Base-by-base conservation (phyloP, 2,888 invertebrate genomes). In the Galerucella pusilla region DNA sequence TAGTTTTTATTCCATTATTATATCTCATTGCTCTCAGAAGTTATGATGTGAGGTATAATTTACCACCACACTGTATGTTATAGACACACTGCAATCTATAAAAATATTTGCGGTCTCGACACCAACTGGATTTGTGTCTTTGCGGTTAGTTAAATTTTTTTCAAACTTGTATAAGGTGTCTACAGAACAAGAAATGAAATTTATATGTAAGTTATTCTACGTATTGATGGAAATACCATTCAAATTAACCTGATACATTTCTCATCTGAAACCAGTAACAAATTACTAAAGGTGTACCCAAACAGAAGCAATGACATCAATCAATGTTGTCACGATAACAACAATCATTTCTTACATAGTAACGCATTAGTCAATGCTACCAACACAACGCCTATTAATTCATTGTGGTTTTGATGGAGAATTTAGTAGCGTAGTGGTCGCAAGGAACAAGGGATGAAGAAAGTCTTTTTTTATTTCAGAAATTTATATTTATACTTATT, bases 261-360 rank as follows among this genome's bases (percentile, higher is more conserved):
- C 59, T 64, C 71, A 65, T 63, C 71, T 65, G 65, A 46, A 65
- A 46, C 49, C 14, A 61, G 46, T 60, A 69, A 65, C 71, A 71
- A 71, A 57, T 71, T 71, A 65, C 65, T 65, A 35, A 35, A 71
- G 71, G 71, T 71, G 71, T 71, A 71, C 65, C 65, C 65, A 57
- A 71, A 71, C 71, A 71, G 71, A 71, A 71, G 71, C 71, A 71
- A 71, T 65, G 71, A 71, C 71, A 71, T 71, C 71, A 71, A 71
- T 71, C 71, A 65, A 59, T 59, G 65, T 71, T 71, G 71, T 71
- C 71, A 71, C 71, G 65, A 71, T 71, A 71, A 71, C 71, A 65
- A 65, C 71, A 65, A 71, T 71, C 64, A 71, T 71, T 71, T 71
- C 71, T 71, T 71, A 65, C 71, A 57, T 54, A 64, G 64, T 65